Evolutionary conservation across 2,888 invertebrate genomes (phyloP).

Genomic region (Polyommatus iphigenia): DNA sequence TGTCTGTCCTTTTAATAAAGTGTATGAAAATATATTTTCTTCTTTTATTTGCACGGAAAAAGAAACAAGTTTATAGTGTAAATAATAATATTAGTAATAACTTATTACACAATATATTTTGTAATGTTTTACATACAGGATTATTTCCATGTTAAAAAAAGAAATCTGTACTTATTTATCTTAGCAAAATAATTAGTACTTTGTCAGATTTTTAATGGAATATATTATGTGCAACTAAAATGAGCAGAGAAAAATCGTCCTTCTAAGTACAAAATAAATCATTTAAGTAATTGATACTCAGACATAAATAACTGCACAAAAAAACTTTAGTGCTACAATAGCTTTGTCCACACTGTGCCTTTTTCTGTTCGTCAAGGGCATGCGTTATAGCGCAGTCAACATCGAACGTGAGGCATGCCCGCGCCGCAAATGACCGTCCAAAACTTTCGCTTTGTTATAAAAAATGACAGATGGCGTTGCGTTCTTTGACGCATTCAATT

Average conservation of each 20-base stretch:
- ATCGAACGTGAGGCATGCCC: too few species aligned
- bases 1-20: neutral
- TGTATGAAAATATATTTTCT: neutral
- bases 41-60: neutral
- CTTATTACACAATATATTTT: neutral
- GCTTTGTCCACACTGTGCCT: too few species aligned
- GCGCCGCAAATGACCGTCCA: too few species aligned
- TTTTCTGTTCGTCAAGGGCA: too few species aligned
- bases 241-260: neutral
- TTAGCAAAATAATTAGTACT: neutral
- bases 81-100: neutral
- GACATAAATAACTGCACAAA: neutral
- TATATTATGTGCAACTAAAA: neutral
- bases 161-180: neutral
- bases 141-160: neutral
- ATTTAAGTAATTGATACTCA: neutral
- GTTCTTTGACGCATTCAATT: too few species aligned
- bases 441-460: too few species aligned
- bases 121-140: neutral
- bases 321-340: neutral
- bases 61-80: neutral
- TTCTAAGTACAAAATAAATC: neutral
- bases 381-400: too few species aligned
- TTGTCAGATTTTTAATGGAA: neutral
- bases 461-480: too few species aligned